These are phyloP conservation scores for Cinclus cinclus DNA, from an alignment of 2,113 vertebrate species.

Conservation along the genomic window DNA sequence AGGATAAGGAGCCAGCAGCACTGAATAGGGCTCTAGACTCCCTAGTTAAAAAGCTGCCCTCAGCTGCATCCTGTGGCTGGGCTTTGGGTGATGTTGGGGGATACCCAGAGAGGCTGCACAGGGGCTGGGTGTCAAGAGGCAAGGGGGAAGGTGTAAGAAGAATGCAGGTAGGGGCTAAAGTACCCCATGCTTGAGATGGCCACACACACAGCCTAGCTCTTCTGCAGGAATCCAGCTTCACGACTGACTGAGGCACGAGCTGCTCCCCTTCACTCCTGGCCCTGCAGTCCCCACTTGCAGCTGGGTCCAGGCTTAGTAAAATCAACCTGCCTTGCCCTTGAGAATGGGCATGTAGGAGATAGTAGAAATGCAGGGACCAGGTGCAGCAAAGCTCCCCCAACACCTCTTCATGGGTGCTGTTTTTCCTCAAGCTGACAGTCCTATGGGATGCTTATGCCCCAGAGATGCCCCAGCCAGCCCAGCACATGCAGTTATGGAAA, in stretches of 20 bases:
- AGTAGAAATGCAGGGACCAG: background rate
- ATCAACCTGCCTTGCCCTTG: background rate
- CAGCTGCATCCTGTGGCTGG: background rate
- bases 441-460: background rate
- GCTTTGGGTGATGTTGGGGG: background rate
- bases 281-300: background rate
- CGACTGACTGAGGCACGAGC: rapidly evolving
- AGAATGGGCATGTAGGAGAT: background rate
- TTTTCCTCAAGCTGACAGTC: background rate
- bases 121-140: background rate
- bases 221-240: background rate
- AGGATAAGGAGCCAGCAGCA: background rate
- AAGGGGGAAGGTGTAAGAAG: background rate
- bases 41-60: background rate
- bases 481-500: rapidly evolving
- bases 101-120: background rate
- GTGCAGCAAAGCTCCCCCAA: background rate
- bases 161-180: background rate
- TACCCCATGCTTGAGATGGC: background rate
- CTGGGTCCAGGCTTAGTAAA: background rate
- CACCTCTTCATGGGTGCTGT: background rate
- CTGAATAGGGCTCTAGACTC: background rate
- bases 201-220: background rate
- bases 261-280: rapidly evolving
- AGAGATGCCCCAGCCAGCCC: background rate